phyloP scores from a whole-genome alignment of 1,140 invertebrate species.

The Eumeta japonica region DNA sequence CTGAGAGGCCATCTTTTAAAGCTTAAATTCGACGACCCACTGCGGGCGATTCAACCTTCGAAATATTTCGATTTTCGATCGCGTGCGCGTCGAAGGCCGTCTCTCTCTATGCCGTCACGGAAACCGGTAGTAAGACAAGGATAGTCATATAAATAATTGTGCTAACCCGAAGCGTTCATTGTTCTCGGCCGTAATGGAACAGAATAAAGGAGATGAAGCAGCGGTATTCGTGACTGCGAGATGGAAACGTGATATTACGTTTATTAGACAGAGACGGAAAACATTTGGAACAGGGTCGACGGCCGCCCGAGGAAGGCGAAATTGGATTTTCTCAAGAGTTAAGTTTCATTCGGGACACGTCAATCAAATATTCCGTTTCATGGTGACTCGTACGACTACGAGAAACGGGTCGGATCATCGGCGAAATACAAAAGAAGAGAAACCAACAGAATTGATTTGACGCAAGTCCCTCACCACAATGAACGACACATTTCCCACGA shows the following conservation, averaged over 20 bases:
- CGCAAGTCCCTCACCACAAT: neutral
- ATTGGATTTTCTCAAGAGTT: conserved; percentile 46
- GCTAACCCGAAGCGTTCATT: conserved; percentile 51
- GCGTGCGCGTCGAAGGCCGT: conserved; percentile 20
- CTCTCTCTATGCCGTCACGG: conserved; percentile 23
- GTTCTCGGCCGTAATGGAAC: conserved; percentile 54
- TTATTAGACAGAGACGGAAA: conserved; percentile 31
- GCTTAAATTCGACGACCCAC: no score
- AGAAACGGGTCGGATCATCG: no score
- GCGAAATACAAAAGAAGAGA: no score
- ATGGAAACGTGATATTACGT: conserved; percentile 21
- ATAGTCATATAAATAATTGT: conserved; percentile 44
- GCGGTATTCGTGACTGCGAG: conserved; percentile 55
- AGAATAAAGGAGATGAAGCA: conserved; percentile 56
- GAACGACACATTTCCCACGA: no score
- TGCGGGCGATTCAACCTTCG: conserved; percentile 47
- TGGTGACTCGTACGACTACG: no score
- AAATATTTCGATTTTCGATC: conserved; percentile 34
- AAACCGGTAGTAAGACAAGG: conserved; percentile 23
- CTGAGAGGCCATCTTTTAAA: conserved; percentile 53
- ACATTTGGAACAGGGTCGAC: conserved; percentile 51
- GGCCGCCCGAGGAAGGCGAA: conserved; percentile 51
- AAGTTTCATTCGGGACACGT: conserved; percentile 32
- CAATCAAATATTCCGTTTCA: conserved; percentile 14
- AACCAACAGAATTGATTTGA: neutral